These are phyloP conservation scores for Crossaster papposus DNA, from an alignment of 53 echinoderm and acorn worm genomes.

Conservation along the genomic window DNA sequence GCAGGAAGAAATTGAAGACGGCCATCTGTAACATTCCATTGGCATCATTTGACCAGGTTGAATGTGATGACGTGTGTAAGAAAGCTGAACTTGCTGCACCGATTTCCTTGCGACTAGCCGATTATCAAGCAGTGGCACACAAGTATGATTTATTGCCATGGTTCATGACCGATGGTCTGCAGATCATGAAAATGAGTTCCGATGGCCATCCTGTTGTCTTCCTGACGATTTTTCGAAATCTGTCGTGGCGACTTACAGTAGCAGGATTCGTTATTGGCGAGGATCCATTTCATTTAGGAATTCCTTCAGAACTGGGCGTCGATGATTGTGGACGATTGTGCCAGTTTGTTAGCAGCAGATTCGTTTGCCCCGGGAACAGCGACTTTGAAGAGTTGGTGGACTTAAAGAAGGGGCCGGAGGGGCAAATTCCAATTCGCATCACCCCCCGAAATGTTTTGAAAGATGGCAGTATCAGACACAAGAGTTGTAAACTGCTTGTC, in stretches of 20 bases:
- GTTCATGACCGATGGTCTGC: not conserved
- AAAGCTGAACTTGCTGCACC: no score
- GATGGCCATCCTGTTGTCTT: not conserved
- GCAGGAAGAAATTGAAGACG: no score
- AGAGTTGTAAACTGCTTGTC: not conserved
- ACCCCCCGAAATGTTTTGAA: not conserved
- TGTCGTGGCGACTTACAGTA: not conserved
- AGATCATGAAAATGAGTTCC: constrained; percentile 32
- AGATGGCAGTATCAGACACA: not conserved
- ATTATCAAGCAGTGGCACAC: no score
- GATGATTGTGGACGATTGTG: not conserved
- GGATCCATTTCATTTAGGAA: not conserved
- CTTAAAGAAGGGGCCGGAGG: not conserved
- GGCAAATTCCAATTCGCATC: not conserved
- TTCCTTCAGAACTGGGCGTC: not conserved
- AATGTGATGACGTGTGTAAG: no score
- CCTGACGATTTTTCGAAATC: not conserved
- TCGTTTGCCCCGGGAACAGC: not conserved
- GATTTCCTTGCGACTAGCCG: no score
- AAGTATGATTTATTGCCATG: not conserved
- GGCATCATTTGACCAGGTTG: no score
- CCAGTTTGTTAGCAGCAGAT: not conserved
- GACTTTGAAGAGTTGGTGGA: not conserved
- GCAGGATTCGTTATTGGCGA: not conserved
- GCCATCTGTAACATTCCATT: no score